These are phyloP conservation scores for Riparia riparia DNA, from an alignment of 2,113 vertebrate genomes.

Conservation along the genomic window DNA sequence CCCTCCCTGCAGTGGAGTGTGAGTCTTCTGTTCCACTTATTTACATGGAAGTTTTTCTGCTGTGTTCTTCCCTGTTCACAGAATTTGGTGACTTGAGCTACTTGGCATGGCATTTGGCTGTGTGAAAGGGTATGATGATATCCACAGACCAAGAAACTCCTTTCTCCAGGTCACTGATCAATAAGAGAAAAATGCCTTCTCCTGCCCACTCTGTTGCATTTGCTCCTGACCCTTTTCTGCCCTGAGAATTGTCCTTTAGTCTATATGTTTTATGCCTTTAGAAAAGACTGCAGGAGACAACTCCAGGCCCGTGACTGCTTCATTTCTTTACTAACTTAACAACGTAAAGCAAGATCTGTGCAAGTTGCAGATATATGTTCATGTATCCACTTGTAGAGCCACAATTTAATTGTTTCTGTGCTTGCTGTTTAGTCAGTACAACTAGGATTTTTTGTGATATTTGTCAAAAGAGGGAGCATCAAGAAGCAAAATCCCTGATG, in stretches of 20 bases:
- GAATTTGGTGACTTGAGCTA: background rate
- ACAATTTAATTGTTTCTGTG: background rate
- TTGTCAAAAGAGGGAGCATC: background rate
- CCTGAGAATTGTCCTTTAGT: background rate
- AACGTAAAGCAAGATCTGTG: background rate
- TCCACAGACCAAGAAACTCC: background rate
- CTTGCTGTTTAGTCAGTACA: background rate
- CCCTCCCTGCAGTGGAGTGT: background rate
- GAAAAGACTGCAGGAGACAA: background rate
- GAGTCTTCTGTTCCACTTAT: background rate
- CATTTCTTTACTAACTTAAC: background rate
- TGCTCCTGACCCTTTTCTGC: background rate
- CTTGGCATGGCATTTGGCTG: background rate
- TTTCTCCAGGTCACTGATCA: background rate
- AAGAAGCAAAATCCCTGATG: background rate
- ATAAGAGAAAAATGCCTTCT: background rate
- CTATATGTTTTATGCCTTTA: background rate
- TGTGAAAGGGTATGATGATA: background rate
- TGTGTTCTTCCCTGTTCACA: fast-evolving
- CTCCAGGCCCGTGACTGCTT: background rate
- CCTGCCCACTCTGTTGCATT: background rate
- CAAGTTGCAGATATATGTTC: background rate
- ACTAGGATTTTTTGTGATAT: background rate
- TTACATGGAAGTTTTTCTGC: background rate
- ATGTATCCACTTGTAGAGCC: background rate